Base-by-base conservation (phyloP, 2,888 invertebrate species). In the Sinotaia quadrata region DNA sequence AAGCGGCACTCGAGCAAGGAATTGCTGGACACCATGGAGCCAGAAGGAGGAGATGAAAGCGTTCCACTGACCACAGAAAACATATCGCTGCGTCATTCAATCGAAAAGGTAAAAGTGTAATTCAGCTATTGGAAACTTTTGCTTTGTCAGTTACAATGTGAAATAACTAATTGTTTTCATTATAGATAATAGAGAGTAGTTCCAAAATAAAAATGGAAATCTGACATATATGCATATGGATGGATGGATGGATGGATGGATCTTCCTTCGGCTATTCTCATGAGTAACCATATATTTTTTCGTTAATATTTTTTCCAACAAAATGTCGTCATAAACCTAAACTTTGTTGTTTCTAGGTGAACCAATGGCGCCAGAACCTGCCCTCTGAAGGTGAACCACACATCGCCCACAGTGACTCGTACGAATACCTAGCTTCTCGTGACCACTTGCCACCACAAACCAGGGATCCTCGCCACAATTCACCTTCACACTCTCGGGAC, bases 311-410 rank as follows among this genome's bases (percentile, higher is more conserved):
- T n/a, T n/a, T n/a, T n/a, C n/a, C n/a, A n/a, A n/a, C n/a, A n/a
- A n/a, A n/a, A n/a, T n/a, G n/a, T n/a, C n/a, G n/a, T n/a, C n/a
- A n/a, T n/a, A n/a, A n/a, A n/a, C n/a, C n/a, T n/a, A n/a, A n/a
- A n/a, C n/a, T n/a, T n/a, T n/a, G n/a, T n/a, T 57, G 27, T 4
- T 18, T 36, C 5, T 56, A 85, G 69, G 85, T 85, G n/a, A 80
- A 83, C 31, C 80, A 77, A 44, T 87, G 87, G 87, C 85, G 85
- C 69, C 83, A 84, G 70, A 81, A 84, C 27, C 76, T 87, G 33
- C 80, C 82, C 8, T 5, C 63, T 5, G 65, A 65, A 2, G 36
- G 56, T 12, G n/a, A 51, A 10, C 56, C 12, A 44, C 65, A 34
- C 24, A 57, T 59, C 68, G 21, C 61, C 56, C 68, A 76, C 71